Percentiles rank a stretch among this genome's conserved stretches.
Conservation (phyloP, 2,888 invertebrate genomes). For the Tinea trinotella region DNA sequence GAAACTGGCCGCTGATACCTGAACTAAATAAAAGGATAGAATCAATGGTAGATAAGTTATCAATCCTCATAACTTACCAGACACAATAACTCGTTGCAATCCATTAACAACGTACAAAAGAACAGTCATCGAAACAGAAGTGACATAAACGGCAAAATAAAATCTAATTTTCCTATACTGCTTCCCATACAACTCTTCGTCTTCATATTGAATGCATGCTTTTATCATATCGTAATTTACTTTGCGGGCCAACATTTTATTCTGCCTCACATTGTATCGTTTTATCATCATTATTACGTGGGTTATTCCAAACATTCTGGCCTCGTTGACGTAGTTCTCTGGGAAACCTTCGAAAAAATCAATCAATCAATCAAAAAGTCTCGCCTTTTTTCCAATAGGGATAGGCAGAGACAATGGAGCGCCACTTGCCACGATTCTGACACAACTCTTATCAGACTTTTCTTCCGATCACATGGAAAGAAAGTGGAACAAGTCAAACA, state of each 20-base stretch:
- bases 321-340: conserved; percentile 51
- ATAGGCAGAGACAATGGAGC: too few relatives aligned
- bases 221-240: conserved; percentile 42
- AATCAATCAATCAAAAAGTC: too few relatives aligned
- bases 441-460: too few relatives aligned
- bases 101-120: conserved; percentile 7
- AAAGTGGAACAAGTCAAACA: too few relatives aligned
- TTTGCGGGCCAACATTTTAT: conserved; percentile 39
- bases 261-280: conserved; percentile 39
- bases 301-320: conserved; percentile 49
- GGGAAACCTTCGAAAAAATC: conserved; percentile 51
- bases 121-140: neutral
- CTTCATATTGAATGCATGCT: conserved; percentile 31
- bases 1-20: too few relatives aligned
- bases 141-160: neutral
- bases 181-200: neutral
- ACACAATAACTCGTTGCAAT: neutral
- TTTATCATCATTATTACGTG: conserved; percentile 54
- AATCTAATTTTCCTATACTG: conserved; percentile 2
- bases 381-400: too few relatives aligned
- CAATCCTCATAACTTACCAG: conserved; percentile 4
- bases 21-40: too few relatives aligned
- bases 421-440: too few relatives aligned
- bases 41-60: too few relatives aligned
- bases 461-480: too few relatives aligned